phyloP scores from a whole-genome alignment of 2,888 invertebrate species.

The Xanthorhoe designata region DNA sequence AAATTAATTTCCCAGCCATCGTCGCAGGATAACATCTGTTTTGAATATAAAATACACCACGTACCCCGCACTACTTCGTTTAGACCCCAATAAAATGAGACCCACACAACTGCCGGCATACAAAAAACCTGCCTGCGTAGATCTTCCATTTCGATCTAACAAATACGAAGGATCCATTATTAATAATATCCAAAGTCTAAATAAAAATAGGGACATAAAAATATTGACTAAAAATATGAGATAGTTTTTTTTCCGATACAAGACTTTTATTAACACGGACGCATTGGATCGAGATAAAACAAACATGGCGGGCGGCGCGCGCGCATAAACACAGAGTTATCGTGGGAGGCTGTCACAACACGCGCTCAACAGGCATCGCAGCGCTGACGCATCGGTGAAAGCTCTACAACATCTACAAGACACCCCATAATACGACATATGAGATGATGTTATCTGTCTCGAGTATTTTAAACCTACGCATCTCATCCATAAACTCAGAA shows the following conservation, averaged over 20 bases:
- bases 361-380: conserved; percentile 67
- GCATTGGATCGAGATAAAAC: conserved; percentile 83
- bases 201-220: conserved; percentile 78
- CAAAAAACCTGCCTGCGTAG: conserved; percentile 77
- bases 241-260: conserved; percentile 71
- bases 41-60: conserved; percentile 80
- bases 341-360: conserved; percentile 86
- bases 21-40: conserved; percentile 80
- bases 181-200: conserved; percentile 84
- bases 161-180: conserved; percentile 79
- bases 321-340: conserved; percentile 81
- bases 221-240: conserved; percentile 68
- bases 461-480: conserved; percentile 76
- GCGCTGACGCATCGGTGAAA: conserved; percentile 78
- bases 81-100: conserved; percentile 74
- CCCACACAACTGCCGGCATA: conserved; percentile 73
- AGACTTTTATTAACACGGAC: conserved; percentile 83
- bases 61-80: conserved; percentile 67
- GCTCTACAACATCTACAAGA: conserved; percentile 72
- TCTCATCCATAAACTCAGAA: conserved; percentile 52
- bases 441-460: conserved; percentile 72
- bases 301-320: conserved; percentile 83
- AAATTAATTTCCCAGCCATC: conserved; percentile 78
- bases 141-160: conserved; percentile 82
- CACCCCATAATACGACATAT: conserved; percentile 71